Evolutionary conservation across 2,797 vertebrate species (phyloP).

Genomic region (Channallabes apus): DNA sequence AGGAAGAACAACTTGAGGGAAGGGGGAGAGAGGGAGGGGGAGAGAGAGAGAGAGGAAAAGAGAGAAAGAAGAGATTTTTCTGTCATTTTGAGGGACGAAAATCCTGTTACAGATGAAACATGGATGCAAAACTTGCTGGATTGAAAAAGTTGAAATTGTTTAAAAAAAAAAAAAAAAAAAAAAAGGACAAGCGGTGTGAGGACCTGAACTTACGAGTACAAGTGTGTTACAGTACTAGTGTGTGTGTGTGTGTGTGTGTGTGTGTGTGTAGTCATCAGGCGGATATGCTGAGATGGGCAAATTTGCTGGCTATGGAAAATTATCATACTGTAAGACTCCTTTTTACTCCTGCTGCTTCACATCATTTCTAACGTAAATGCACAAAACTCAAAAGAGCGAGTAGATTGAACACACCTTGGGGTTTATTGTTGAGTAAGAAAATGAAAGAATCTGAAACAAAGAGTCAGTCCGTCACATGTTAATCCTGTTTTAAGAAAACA

Average conservation of each 20-base stretch:
- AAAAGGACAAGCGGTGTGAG: background rate
- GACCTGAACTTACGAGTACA: background rate
- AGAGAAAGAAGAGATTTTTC: too few relatives aligned
- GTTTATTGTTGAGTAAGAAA: background rate
- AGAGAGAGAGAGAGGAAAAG: too few relatives aligned
- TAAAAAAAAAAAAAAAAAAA: too few relatives aligned
- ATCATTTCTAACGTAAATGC: background rate
- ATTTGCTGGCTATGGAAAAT: slow-evolving; percentile 49
- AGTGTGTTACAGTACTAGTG: background rate
- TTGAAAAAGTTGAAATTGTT: background rate
- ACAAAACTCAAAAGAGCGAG: background rate
- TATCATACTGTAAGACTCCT: slow-evolving; percentile 45
- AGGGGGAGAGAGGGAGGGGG: too few relatives aligned
- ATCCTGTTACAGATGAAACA: background rate
- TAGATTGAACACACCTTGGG: background rate
- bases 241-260: background rate
- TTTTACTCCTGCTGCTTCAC: background rate
- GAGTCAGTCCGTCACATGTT: background rate
- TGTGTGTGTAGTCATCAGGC: slow-evolving; percentile 65
- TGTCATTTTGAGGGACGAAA: background rate
- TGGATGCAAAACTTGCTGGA: background rate
- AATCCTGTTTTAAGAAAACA: background rate
- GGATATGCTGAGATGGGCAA: slow-evolving; percentile 67
- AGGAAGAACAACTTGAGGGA: background rate
- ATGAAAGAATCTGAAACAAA: background rate